Base-by-base conservation (phyloP, 2,888 invertebrate genomes). In the Julus scandinavius region DNA sequence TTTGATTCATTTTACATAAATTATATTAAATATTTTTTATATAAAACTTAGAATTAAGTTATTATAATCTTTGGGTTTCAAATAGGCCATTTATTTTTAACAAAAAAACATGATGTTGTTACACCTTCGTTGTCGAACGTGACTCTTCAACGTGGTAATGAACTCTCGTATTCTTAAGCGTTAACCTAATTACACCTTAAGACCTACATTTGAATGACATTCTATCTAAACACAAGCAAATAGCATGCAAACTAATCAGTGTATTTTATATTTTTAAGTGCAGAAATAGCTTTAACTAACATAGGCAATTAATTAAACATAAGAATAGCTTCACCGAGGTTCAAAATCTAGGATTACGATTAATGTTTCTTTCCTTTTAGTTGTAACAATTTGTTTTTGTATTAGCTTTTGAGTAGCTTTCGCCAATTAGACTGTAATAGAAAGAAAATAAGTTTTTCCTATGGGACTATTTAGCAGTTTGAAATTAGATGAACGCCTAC, bases 391-490 rank as follows among this genome's bases (percentile, higher is more conserved):
- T 72, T 29, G 17, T 20, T 20, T 17, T n/a, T 58, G 17, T 5
- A 5, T 58, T 58, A 17, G n/a, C 58, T n/a, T n/a, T 54, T 15
- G 1, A 15, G 58, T 6, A 58, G 58, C 58, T 5, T 17, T 17
- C 58, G 58, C 58, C 58, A 58, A 58, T 58, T 58, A 58, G 2
- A 9, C 54, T 54, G 54, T 58, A 58, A 15, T n/a, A 58, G 58
- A 0, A 45, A 17, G 17, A 58, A 58, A 58, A n/a, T 58, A 17
- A 5, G 5, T 15, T n/a, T 17, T 58, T 58, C 17, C n/a, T 58
- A n/a, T 58, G n/a, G n/a, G 58, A 58, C 58, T 58, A 72, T 45
- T 45, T 45, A 45, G 72, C 11, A 72, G 72, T 72, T 72, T 72
- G 72, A 11, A 80, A 4, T 38, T 29, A 11, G 38, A 11, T 29